Percentiles rank a stretch among this genome's conserved stretches.
Evolutionary conservation across 2,888 invertebrate species (phyloP).

Genomic region (Ormyrus nitidulus): DNA sequence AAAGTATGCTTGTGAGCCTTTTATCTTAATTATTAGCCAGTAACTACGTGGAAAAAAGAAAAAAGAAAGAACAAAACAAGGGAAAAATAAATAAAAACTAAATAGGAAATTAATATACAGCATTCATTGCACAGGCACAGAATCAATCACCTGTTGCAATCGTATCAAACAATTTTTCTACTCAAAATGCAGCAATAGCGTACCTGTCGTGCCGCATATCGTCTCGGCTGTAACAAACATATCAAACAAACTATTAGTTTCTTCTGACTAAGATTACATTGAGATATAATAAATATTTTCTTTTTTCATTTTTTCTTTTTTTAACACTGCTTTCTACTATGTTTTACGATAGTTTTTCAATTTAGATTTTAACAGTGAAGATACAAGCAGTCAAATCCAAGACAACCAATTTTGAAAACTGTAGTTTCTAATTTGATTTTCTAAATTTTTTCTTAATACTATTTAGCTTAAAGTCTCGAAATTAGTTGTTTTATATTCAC

Average conservation of each 20-base stretch:
- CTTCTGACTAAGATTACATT: conserved; percentile 22
- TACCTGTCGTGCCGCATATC: conserved; percentile 76
- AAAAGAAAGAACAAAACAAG: conserved; percentile 46
- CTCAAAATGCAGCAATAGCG: conserved; percentile 73
- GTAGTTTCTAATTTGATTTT: conserved; percentile 29
- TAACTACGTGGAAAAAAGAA: conserved; percentile 68
- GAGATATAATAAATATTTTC: background rate
- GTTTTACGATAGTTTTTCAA: background rate
- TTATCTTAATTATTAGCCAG: conserved; percentile 63
- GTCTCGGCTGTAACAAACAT: conserved; percentile 75
- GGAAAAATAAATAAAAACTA: conserved; percentile 52
- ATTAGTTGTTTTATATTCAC: no score
- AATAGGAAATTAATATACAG: conserved; percentile 60
- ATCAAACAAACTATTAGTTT: conserved; percentile 53
- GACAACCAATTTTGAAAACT: conserved; percentile 63
- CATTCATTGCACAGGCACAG: conserved; percentile 76
- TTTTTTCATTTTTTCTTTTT: conserved; percentile 4
- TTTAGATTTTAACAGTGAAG: background rate
- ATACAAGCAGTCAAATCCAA: conserved; percentile 66
- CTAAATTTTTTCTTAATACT: conserved; percentile 1
- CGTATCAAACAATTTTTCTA: conserved; percentile 69
- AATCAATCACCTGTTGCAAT: conserved; percentile 74
- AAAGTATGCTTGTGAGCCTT: conserved; percentile 60
- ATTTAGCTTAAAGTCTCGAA: no score
- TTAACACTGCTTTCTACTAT: background rate